Evolutionary conservation across 2,888 invertebrate genomes (phyloP), one percentile per base, ranked within the genome.

Genomic region (Caradrina kadenii): DNA sequence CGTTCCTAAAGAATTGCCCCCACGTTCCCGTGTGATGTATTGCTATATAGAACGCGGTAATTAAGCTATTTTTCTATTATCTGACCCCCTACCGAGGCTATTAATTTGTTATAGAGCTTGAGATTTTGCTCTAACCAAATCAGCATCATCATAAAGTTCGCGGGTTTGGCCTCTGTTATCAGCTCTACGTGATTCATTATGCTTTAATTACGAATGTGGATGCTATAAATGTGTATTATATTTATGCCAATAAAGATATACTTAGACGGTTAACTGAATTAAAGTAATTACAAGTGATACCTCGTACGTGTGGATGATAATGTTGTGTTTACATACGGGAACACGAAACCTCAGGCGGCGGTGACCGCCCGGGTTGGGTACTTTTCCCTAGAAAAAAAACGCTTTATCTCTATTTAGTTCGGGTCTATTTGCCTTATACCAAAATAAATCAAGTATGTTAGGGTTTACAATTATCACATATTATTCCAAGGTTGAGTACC

Each of bases 101-200:
- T 31, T 58, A 49, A 60, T 21, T n/a, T 19, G 31, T 42, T 15
- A 42, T 11, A 21, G 17, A 21, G 1, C 17, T 52, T 17, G 17
- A 52, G 5, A 19, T 35, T 13, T 45, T 52, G 17, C 15, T 19
- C 7, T 11, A 8, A 11, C 5, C 11, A 19, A 35, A 45, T 66
- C 5, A 50, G 19, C 13, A 49, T 53, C 11, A 35, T 22, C 19
- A 22, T 8, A 2, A 11, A 39, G 1, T 22, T 13, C 10, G n/a
- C n/a, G 31, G 22, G 31, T 61, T 58, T 73, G 50, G 72, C 73
- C 49, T 58, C 10, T 50, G 1, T 31, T 66, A 73, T 65, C 80
- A 26, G 26, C 54, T n/a, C n/a, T 73, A 58, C 65, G 53, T 73
- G 61, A 62, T 45, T 58, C 26, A 58, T 19, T 52, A 6, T 31